Conservation (phyloP, 1,140 invertebrate species). For the Drosophila neocordata region DNA sequence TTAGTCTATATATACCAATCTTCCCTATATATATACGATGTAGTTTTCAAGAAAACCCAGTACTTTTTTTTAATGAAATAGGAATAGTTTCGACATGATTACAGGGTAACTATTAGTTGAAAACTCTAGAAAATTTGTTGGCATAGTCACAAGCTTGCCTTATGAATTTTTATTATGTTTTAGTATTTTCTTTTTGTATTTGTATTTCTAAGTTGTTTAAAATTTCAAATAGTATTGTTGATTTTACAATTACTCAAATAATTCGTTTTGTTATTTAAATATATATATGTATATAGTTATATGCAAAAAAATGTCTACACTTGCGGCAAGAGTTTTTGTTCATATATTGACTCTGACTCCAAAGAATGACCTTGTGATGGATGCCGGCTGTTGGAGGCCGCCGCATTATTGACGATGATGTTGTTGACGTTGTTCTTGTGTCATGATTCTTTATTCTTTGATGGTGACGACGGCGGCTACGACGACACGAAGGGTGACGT, state of each 20-base stretch:
- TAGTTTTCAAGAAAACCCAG: too few species aligned
- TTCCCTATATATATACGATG: too few species aligned
- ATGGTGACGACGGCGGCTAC: conserved; percentile 27
- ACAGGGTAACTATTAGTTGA: too few species aligned
- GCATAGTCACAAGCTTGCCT: conserved; percentile 75
- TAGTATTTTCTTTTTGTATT: conserved; percentile 7
- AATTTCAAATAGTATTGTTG: conserved; percentile 64
- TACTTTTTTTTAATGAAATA: too few species aligned
- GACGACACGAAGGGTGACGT: conserved; percentile 36
- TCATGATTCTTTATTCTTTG: conserved; percentile 3
- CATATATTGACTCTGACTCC: conserved; percentile 37
- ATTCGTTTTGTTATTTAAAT: conserved; percentile 53
- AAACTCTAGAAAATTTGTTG: conserved; percentile 28
- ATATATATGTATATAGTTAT: conserved; percentile 41
- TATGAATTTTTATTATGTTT: conserved; percentile 42
- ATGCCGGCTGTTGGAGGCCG: conserved; percentile 25
- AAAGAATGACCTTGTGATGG: conserved; percentile 35
- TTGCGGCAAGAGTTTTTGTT: conserved; percentile 57
- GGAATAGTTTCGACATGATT: too few species aligned
- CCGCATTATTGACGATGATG: conserved; percentile 48
- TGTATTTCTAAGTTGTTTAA: conserved; percentile 72
- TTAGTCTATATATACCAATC: too few species aligned
- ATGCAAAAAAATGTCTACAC: conserved; percentile 37
- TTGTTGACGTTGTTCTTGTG: conserved; percentile 32
- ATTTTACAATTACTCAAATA: conserved; percentile 68